Evolutionary conservation across 2,113 vertebrate species (phyloP), one percentile per base, ranked within the genome.

Genomic region (Alethe castanea): DNA sequence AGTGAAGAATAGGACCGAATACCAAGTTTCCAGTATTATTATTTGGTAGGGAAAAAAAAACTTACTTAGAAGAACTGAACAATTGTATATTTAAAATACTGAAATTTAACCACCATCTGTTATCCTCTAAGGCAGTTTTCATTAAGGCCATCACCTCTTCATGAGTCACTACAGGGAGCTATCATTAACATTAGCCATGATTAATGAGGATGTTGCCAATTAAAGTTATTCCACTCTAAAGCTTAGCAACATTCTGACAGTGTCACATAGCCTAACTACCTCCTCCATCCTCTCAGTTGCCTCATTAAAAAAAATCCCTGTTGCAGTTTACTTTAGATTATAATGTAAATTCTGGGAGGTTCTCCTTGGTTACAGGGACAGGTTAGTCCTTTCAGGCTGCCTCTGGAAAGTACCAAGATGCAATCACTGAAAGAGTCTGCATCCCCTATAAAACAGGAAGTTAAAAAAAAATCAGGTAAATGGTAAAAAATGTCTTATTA

Each of bases 171-270:
- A 94, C 90, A 65, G 96, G 97, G 95, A 96, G 90, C 94, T 95
- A 96, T 96, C 96, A 96, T 95, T 95, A 97, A 96, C 96, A 94
- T 96, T 97, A 96, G 94, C 90, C 94, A 92, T 97, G 96, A 97
- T 97, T 97, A 96, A 97, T 96, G 95, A 95, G 93, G 92, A 97
- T 96, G 92, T 82, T 97, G 90, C 88, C 95, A 93, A 86, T 86
- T 94, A 94, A 92, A 96, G 94, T 97, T 96, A 97, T 95, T 96
- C 78, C 65, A 90, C 79, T 93, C 86, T 69, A 94, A 97, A 96
- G 83, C 94, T 95, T 95, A 95, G 90, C 53, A 95, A 95, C 86
- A 94, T 86, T 94, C 80, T 96, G 90, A 88, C 88, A 96, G 61
- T 90, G 92, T 90, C 93, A 94, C 81, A 95, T 8, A 74, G 71